Evolutionary conservation across 2,888 invertebrate species (phyloP), one percentile per base, ranked within the genome.

Genomic region (Phortica magna): DNA sequence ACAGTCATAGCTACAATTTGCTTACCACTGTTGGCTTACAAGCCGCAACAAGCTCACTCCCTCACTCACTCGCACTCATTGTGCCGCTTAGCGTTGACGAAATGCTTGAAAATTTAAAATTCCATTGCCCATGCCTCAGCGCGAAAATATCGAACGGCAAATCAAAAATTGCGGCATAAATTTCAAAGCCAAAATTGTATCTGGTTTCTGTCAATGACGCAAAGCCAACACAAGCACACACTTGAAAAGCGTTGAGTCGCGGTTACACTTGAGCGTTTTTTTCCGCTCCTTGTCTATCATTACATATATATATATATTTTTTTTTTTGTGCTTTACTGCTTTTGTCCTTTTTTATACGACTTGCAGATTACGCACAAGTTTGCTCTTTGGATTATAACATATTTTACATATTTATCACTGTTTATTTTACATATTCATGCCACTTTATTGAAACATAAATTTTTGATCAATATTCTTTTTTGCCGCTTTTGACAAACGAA

Each of bases 131-230:
- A 7, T 48, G 48, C 48, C 7, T 48, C 10, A 48, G 19, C n/a
- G 19, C 48, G 10, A 55, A 53, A 71, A 53, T 31, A 31, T 53
- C 71, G 17, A 71, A 71, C 42, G 59, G 65, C 65, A 43, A 59
- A 59, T 73, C 59, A 73, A 57, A 73, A 73, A 57, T 59, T 73
- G 72, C 42, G 59, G 59, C 72, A 73, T 73, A 73, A 73, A 73
- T 73, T 55, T 73, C 59, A 59, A 55, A 55, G 64, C 39, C 22
- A 10, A 39, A 65, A 65, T 65, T 48, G 48, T 48, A 48, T 48
- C 48, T 48, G 48, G 48, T 48, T 48, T 48, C 48, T 48, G 10
- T 48, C 48, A 48, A 48, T 48, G 48, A 61, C 10, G 10, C 61
- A 7, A 64, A 64, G 14, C 31, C 64, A 31, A 64, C 6, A 19